A percentile compares a stretch with the other conserved stretches of the same genome.
phyloP scores from a whole-genome alignment of 2,888 invertebrate genomes.

The Papilio gigon region DNA sequence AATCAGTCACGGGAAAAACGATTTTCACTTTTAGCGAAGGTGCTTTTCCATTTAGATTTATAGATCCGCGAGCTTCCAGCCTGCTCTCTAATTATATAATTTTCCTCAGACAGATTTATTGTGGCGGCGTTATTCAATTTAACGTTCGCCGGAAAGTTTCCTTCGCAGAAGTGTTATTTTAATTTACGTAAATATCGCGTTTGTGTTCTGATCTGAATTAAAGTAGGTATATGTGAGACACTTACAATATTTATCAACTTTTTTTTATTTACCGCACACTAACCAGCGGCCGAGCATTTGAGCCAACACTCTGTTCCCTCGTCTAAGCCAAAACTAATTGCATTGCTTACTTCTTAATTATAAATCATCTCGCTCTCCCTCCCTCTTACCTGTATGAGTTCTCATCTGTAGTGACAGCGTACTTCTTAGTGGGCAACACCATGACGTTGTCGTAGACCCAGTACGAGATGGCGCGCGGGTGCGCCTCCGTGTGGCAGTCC shows the following conservation, averaged over 20 bases:
- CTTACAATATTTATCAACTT: too few relatives aligned
- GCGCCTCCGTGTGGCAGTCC: slow-evolving; percentile 96
- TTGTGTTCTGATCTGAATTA: background rate
- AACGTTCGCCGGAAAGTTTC: background rate
- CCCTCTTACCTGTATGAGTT: slow-evolving; percentile 87
- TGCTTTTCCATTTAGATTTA: slow-evolving; percentile 35
- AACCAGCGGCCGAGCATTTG: too few relatives aligned
- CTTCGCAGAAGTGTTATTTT: background rate
- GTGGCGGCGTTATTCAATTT: slow-evolving; percentile 12
- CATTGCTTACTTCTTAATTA: background rate
- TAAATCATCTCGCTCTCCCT: slow-evolving; percentile 28
- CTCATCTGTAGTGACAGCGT: slow-evolving; percentile 91
- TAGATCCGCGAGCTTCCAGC: slow-evolving; percentile 14
- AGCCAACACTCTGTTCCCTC: too few relatives aligned
- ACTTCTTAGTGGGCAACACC: slow-evolving; percentile 94
- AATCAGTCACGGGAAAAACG: slow-evolving; percentile 23
- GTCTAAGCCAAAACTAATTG: too few relatives aligned
- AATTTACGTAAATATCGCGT: background rate
- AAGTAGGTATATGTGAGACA: background rate
- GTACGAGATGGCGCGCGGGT: slow-evolving; percentile 95
- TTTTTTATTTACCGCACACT: too few relatives aligned
- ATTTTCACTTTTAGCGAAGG: slow-evolving; percentile 17
- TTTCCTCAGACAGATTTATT: slow-evolving; percentile 32
- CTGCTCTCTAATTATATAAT: slow-evolving; percentile 33
- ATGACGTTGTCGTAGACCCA: slow-evolving; percentile 96